A percentile compares a stretch with the other conserved stretches of the same genome.
These are phyloP conservation scores for Neuroscelio doddi DNA, from an alignment of 2,888 invertebrate genomes.

Conservation along the genomic window DNA sequence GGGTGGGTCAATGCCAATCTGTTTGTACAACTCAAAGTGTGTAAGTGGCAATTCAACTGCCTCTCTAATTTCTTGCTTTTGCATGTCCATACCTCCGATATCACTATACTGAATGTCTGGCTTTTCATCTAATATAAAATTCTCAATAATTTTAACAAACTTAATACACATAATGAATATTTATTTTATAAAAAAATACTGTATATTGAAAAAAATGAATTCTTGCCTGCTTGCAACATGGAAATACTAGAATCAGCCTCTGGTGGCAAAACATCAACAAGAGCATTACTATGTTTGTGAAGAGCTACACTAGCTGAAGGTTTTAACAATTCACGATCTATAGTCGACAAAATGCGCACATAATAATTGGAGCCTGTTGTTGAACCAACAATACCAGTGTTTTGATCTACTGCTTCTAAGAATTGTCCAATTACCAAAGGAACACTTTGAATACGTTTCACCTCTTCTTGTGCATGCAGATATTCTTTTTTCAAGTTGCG, in stretches of 20 bases:
- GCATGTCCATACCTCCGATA: slow-evolving; percentile 99
- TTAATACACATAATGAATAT: too few species aligned
- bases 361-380: slow-evolving; percentile 99
- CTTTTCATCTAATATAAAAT: slow-evolving; percentile 85
- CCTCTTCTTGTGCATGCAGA: slow-evolving; percentile 97
- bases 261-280: slow-evolving; percentile 98
- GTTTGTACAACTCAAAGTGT: slow-evolving; percentile 98
- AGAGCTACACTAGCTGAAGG: slow-evolving; percentile 98
- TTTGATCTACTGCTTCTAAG: slow-evolving; percentile 98
- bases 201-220: slow-evolving; percentile 3
- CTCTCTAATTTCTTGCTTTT: slow-evolving; percentile 99
- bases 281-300: slow-evolving; percentile 99
- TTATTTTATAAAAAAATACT: slow-evolving; percentile 8
- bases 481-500: slow-evolving; percentile 99
- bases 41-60: slow-evolving; percentile 98
- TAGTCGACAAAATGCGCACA: slow-evolving; percentile 97
- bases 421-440: slow-evolving; percentile 99
- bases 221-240: slow-evolving; percentile 92
- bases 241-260: slow-evolving; percentile 99
- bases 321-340: slow-evolving; percentile 96
- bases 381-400: slow-evolving; percentile 99
- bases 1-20: slow-evolving; percentile 99
- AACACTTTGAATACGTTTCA: slow-evolving; percentile 98
- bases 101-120: slow-evolving; percentile 98
- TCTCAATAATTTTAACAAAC: slow-evolving; percentile 6